A percentile compares a stretch with the other conserved stretches of the same genome.
Evolutionary conservation across 2,888 invertebrate genomes (phyloP).

Genomic region (Choreutis nemorana): DNA sequence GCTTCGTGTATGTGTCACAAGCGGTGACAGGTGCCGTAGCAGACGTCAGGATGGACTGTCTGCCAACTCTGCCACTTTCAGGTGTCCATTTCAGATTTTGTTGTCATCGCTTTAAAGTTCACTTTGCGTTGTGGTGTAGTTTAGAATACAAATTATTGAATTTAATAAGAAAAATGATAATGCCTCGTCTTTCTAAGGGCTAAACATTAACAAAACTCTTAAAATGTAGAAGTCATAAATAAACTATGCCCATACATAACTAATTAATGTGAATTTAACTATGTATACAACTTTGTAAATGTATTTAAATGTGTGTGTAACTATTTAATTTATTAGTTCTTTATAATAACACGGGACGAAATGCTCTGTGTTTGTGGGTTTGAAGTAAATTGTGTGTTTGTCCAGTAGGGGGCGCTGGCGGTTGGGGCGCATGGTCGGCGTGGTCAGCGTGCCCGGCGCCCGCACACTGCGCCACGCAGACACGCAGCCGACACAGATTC

Average conservation of each 20-base stretch:
- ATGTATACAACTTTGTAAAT: too few species aligned
- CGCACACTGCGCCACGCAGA: constrained; percentile 57
- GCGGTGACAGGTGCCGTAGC: constrained; percentile 86
- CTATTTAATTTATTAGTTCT: too few species aligned
- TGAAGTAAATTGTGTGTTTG: neutral
- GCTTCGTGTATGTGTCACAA: constrained; percentile 88
- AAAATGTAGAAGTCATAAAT: too few species aligned
- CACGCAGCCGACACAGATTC: constrained; percentile 82
- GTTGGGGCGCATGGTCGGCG: constrained; percentile 81
- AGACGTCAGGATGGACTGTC: constrained; percentile 84
- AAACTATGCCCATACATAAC: too few species aligned
- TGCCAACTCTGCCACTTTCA: constrained; percentile 81
- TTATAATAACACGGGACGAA: too few species aligned
- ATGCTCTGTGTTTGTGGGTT: too few species aligned
- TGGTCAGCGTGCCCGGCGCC: constrained; percentile 90
- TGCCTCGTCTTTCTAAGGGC: neutral
- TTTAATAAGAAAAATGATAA: neutral
- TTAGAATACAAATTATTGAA: neutral
- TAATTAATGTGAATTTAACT: too few species aligned
- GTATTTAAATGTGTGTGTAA: too few species aligned
- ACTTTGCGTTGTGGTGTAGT: too few species aligned
- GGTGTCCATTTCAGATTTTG: too few species aligned
- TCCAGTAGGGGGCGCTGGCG: constrained; percentile 77
- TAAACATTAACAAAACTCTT: too few species aligned
- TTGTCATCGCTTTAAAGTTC: too few species aligned